phyloP scores from a whole-genome alignment of 2,797 vertebrate genomes.

The Xenopus petersii region DNA sequence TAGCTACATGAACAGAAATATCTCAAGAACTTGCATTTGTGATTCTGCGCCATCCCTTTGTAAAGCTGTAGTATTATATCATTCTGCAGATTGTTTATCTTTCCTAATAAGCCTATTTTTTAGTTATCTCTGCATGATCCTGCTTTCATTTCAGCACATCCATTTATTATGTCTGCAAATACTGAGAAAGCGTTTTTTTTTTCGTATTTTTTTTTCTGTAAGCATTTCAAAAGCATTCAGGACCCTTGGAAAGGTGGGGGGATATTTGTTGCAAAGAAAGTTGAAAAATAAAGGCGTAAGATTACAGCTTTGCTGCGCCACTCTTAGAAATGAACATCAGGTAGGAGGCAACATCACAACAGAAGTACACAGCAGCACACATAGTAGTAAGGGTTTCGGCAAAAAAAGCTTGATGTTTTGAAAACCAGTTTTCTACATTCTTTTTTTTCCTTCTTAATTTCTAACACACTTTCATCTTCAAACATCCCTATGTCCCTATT shows the following conservation, averaged over 20 bases:
- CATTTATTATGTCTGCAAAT: conserved; percentile 22
- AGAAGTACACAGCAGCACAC: conserved; percentile 18
- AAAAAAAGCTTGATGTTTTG: conserved; percentile 26
- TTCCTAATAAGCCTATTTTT: conserved; percentile 38
- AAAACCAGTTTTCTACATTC: conserved; percentile 23
- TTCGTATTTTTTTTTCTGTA: neutral
- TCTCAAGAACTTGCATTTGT: neutral
- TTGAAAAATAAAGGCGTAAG: no score
- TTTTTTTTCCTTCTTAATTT: no score
- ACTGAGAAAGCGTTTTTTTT: neutral
- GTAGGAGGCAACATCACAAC: conserved; percentile 4
- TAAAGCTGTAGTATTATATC: conserved; percentile 11
- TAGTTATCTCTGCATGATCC: conserved; percentile 41
- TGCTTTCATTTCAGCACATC: conserved; percentile 9
- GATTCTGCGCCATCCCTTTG: conserved; percentile 8
- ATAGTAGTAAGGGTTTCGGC: conserved; percentile 6
- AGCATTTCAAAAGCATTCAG: neutral
- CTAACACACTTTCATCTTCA: neutral
- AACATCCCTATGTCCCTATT: neutral
- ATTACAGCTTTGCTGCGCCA: conserved; percentile 1
- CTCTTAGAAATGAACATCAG: conserved; percentile 1
- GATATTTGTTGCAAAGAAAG: neutral
- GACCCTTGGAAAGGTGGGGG: no score
- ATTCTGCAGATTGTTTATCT: conserved; percentile 29
- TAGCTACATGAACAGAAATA: neutral